phyloP scores from a whole-genome alignment of 2,797 vertebrate species.

The Allobates femoralis region DNA sequence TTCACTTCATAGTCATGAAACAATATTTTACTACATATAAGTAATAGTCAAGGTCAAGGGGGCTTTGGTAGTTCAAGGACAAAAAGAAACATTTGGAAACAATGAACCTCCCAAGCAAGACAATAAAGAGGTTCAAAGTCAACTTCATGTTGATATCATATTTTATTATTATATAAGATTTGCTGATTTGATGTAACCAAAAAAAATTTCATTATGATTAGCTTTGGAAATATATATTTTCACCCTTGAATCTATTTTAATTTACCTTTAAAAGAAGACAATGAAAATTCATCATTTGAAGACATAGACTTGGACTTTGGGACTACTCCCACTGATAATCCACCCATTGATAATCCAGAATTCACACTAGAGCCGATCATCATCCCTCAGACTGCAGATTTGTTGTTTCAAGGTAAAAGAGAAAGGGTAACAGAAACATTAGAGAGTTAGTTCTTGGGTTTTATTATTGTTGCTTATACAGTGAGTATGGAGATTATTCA shows the following conservation, averaged over 20 bases:
- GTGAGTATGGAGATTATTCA: too few relatives aligned
- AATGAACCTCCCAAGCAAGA: neutral
- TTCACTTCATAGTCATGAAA: too few relatives aligned
- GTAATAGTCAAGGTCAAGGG: neutral
- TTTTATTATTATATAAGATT: neutral
- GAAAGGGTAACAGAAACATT: neutral
- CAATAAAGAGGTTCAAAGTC: neutral
- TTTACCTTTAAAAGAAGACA: constrained; percentile 30
- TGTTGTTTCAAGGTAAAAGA: constrained; percentile 28
- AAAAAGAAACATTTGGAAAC: too few relatives aligned
- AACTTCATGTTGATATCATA: neutral
- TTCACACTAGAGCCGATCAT: constrained; percentile 32
- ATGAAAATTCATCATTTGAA: constrained; percentile 38
- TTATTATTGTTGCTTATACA: neutral
- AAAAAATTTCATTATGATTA: neutral
- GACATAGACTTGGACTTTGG: constrained; percentile 36
- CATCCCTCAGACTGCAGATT: constrained; percentile 18
- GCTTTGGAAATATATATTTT: neutral
- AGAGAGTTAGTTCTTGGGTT: constrained; percentile 13
- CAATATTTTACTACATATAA: too few relatives aligned
- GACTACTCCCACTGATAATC: constrained; percentile 35
- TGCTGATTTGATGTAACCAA: neutral
- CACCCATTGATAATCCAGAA: constrained; percentile 35
- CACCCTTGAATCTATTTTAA: constrained; percentile 5
- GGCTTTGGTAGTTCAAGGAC: neutral